Evolutionary conservation across 2,888 invertebrate genomes (phyloP).

Genomic region (Pristionchus fissidentatus): DNA sequence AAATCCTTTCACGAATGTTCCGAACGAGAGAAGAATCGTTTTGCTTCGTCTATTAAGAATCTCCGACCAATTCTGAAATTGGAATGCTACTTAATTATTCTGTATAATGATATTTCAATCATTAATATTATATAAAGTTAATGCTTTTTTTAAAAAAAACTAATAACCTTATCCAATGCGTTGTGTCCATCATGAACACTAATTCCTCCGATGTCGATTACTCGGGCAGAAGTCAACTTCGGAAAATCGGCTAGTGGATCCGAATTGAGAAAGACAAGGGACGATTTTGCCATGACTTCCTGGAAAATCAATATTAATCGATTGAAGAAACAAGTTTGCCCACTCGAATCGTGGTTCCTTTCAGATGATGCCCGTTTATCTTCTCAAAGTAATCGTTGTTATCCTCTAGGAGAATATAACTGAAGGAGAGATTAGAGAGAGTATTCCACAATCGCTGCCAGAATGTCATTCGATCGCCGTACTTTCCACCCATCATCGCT

Average conservation of each 20-base stretch:
- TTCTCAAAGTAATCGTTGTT: background rate
- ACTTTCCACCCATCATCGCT: background rate
- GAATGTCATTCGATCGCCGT: conserved; percentile 15
- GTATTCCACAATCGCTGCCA: background rate
- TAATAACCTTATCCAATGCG: background rate
- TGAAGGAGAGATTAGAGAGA: background rate
- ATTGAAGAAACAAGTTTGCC: background rate
- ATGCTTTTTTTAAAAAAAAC: background rate
- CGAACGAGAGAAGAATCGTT: conserved; percentile 25
- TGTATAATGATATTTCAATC: too few species aligned
- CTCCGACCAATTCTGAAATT: conserved; percentile 16
- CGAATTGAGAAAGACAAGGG: conserved; percentile 2
- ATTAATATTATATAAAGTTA: background rate
- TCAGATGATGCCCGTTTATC: background rate
- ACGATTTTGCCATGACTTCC: background rate
- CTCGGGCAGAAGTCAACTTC: background rate
- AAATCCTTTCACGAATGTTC: conserved; percentile 5
- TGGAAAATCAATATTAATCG: background rate
- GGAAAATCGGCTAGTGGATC: conserved; percentile 33
- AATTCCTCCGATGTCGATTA: conserved; percentile 35
- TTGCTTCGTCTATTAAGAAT: background rate
- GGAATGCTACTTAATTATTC: too few species aligned
- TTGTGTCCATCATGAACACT: conserved; percentile 7
- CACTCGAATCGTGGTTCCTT: background rate
- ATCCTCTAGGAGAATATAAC: background rate